A percentile compares a stretch with the other conserved stretches of the same genome.
These are phyloP conservation scores for Hypolimnas misippus DNA, from an alignment of 2,888 invertebrate species.

Conservation along the genomic window DNA sequence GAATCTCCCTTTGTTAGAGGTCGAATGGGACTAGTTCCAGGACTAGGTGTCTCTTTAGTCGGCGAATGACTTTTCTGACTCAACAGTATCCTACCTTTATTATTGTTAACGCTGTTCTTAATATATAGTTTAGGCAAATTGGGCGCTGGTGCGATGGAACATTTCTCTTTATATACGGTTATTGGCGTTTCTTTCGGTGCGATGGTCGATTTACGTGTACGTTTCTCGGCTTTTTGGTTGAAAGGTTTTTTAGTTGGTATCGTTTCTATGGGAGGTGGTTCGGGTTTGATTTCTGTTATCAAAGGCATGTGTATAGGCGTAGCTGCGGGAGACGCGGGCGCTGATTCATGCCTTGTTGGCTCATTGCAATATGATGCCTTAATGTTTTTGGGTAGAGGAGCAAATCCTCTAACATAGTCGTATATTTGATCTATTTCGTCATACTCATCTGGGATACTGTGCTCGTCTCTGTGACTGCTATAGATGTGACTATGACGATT, in stretches of 20 bases:
- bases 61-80: slow-evolving; percentile 89
- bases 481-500: slow-evolving; percentile 81
- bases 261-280: slow-evolving; percentile 96
- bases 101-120: slow-evolving; percentile 88
- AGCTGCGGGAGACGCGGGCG: slow-evolving; percentile 81
- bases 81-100: slow-evolving; percentile 86
- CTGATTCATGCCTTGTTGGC: slow-evolving; percentile 79
- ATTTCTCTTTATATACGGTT: slow-evolving; percentile 84
- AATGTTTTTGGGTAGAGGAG: slow-evolving; percentile 93
- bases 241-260: slow-evolving; percentile 92
- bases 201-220: slow-evolving; percentile 88
- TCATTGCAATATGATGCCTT: slow-evolving; percentile 86
- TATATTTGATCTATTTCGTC: slow-evolving; percentile 98
- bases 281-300: slow-evolving; percentile 88
- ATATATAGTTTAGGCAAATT: slow-evolving; percentile 90
- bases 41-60: slow-evolving; percentile 88
- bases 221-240: slow-evolving; percentile 87
- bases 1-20: slow-evolving; percentile 87
- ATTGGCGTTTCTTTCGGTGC: slow-evolving; percentile 82
- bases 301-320: slow-evolving; percentile 83
- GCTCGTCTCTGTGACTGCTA: slow-evolving; percentile 86
- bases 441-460: slow-evolving; percentile 91
- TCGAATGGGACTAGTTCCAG: slow-evolving; percentile 79
- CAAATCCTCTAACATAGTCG: slow-evolving; percentile 96
- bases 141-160: slow-evolving; percentile 77